phyloP scores from a whole-genome alignment of 2,888 invertebrate species.

The Bugulina stolonifera region DNA sequence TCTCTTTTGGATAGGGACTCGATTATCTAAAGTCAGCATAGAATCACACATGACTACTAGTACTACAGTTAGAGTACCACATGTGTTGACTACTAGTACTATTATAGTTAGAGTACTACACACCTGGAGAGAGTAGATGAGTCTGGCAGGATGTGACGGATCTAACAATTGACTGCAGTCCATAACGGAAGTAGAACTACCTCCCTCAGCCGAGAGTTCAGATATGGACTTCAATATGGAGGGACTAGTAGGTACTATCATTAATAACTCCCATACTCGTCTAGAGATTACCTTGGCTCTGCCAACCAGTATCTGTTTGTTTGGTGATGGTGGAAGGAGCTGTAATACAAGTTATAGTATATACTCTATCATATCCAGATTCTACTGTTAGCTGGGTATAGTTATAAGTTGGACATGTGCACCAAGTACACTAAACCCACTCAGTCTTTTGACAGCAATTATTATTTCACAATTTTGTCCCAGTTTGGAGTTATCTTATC shows the following conservation, averaged over 20 bases:
- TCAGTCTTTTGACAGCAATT: no score
- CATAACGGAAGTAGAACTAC: slow-evolving; percentile 24
- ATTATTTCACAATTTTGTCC: no score
- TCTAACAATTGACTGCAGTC: slow-evolving; percentile 65
- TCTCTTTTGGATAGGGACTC: slow-evolving; percentile 60
- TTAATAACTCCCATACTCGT: slow-evolving; percentile 88
- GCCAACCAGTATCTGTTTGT: background rate
- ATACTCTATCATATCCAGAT: no score
- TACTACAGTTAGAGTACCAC: no score
- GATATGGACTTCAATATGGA: slow-evolving; percentile 52
- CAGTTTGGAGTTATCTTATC: no score
- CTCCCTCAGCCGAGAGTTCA: background rate
- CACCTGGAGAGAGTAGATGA: slow-evolving; percentile 75
- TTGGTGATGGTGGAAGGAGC: no score
- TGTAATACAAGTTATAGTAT: no score
- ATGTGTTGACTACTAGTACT: no score
- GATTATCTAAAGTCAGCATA: slow-evolving; percentile 77
- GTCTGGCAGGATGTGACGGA: slow-evolving; percentile 81
- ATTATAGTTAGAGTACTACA: background rate
- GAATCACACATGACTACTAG: no score
- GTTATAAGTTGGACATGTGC: no score
- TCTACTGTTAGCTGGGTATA: no score
- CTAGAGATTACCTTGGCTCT: slow-evolving; percentile 77
- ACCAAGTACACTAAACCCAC: no score
- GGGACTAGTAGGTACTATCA: slow-evolving; percentile 83